Evolutionary conservation across 1,140 invertebrate genomes (phyloP).

Genomic region (Apis cerana): DNA sequence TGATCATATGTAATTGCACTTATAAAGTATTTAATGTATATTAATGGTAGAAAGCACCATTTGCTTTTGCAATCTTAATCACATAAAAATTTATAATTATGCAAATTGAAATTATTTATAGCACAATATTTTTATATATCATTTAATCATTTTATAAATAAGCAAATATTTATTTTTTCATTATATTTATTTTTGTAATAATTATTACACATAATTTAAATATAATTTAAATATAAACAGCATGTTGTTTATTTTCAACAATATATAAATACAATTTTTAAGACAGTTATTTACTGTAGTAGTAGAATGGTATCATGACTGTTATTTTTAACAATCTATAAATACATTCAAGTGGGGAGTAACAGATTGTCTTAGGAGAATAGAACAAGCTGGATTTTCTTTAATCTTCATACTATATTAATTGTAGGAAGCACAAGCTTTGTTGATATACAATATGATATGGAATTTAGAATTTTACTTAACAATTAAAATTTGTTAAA

Average conservation of each 20-base stretch:
- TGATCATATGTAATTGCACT: constrained; percentile 21
- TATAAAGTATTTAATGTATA: not conserved
- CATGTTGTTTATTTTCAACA: not conserved
- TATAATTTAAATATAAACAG: not conserved
- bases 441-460: not conserved
- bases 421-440: not conserved
- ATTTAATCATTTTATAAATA: constrained; percentile 26
- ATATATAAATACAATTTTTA: constrained; percentile 4
- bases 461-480: not conserved
- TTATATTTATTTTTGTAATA: constrained; percentile 2
- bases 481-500: not conserved
- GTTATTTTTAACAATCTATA: constrained; percentile 56
- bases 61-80: constrained; percentile 25
- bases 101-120: not conserved
- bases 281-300: constrained; percentile 37
- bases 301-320: constrained; percentile 27
- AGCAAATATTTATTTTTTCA: not conserved
- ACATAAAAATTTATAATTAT: constrained; percentile 23
- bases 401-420: constrained; percentile 28
- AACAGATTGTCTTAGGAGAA: constrained; percentile 43
- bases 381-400: constrained; percentile 24
- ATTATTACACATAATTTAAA: not conserved
- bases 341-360: constrained; percentile 28
- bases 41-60: constrained; percentile 26
- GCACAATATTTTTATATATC: constrained; percentile 16